Evolutionary conservation across 2,797 vertebrate species (phyloP).

Genomic region (Bovichtus variegatus): DNA sequence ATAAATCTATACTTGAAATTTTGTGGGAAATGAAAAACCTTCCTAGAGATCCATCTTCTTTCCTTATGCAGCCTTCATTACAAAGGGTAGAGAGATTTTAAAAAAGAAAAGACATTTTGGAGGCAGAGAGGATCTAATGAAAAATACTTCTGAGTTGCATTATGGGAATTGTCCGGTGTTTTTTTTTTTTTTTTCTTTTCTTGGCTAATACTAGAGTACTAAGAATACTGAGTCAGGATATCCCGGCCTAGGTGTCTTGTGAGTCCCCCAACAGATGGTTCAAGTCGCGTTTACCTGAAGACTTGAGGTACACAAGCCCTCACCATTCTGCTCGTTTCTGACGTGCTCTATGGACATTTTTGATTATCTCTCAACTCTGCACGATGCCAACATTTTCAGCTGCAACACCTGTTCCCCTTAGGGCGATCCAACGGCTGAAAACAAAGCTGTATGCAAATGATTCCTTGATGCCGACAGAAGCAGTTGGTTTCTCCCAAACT

Average conservation of each 20-base stretch:
- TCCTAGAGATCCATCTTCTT: not conserved
- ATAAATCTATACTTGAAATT: not conserved
- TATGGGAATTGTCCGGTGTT: not conserved
- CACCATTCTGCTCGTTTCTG: not conserved
- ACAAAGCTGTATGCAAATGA: conserved; percentile 83
- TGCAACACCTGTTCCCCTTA: conserved; percentile 67
- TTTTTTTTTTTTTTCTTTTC: not conserved
- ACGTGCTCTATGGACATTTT: not conserved
- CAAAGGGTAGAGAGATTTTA: no score
- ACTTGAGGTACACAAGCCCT: not conserved
- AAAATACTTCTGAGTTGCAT: not conserved
- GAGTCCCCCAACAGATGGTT: not conserved
- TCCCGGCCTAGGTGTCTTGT: not conserved
- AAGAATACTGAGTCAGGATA: not conserved
- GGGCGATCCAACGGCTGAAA: conserved; percentile 63
- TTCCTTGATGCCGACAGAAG: conserved; percentile 14
- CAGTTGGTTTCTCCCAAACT: conserved; percentile 51
- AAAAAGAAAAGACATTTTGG: not conserved
- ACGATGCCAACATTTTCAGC: conserved; percentile 24
- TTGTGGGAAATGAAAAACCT: not conserved
- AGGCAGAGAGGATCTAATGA: not conserved
- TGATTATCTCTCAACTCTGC: conserved; percentile 18
- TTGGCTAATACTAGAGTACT: not conserved
- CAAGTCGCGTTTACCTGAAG: not conserved
- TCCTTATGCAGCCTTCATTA: not conserved